Conservation (phyloP, 2,888 invertebrate genomes). For the Liodrosophila aerea region DNA sequence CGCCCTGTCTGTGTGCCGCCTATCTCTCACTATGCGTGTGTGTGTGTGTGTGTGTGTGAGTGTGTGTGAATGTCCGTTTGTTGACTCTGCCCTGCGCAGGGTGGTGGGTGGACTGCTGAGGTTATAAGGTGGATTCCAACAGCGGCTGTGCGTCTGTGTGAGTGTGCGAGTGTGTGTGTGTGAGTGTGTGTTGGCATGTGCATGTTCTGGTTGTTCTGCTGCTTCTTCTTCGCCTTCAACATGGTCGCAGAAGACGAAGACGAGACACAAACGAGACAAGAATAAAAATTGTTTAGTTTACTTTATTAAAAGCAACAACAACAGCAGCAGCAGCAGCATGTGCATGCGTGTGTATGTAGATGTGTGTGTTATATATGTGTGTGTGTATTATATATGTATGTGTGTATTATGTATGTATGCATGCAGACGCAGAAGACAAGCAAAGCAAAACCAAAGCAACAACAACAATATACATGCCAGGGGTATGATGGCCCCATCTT, state of each 20-base stretch:
- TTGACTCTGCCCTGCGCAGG: constrained; percentile 64
- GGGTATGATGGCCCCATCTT: constrained; percentile 26
- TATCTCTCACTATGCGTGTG: constrained; percentile 36
- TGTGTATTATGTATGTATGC: constrained; percentile 7
- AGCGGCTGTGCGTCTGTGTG: constrained; percentile 7
- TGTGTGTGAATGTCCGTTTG: constrained; percentile 68
- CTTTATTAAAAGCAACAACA: constrained; percentile 71
- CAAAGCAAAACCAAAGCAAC: constrained; percentile 47
- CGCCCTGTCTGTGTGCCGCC: constrained; percentile 28
- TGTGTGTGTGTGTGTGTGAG: constrained; percentile 37
- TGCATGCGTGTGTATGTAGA: constrained; percentile 39
- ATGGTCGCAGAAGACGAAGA: constrained; percentile 57
- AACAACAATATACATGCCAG: constrained; percentile 46
- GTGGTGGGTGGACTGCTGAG: constrained; percentile 43
- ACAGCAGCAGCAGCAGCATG: constrained; percentile 37
- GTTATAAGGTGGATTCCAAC: constrained; percentile 31
- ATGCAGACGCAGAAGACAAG: constrained; percentile 62
- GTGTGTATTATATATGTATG: constrained; percentile 5
- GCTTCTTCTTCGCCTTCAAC: too few species aligned
- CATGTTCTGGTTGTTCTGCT: constrained; percentile 20
- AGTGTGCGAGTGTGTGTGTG: constrained; percentile 26
- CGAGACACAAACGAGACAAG: constrained; percentile 76
- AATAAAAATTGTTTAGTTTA: constrained; percentile 79
- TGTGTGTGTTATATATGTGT: constrained; percentile 8
- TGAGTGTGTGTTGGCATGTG: constrained; percentile 32